Evolutionary conservation across 2,797 vertebrate species (phyloP), one percentile per base, ranked within the genome.

Genomic region (Aplochiton taeniatus): DNA sequence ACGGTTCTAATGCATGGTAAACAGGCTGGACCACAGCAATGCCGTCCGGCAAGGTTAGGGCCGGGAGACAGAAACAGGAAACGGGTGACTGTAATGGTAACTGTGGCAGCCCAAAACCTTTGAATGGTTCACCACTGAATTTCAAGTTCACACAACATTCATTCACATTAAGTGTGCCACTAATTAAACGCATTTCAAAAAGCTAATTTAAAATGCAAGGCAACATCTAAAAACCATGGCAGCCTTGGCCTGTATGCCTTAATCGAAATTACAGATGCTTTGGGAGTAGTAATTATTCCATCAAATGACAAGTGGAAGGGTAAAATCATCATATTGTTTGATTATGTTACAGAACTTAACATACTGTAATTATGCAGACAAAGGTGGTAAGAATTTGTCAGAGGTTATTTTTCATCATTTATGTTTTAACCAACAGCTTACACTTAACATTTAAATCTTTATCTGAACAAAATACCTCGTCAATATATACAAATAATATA

Each of bases 11-110:
- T 58, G 69, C 70, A 50, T 17, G 12, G 52, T 52, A 74, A 81
- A 79, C 64, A 75, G 71, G 59, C 63, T 1, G 45, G 68, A 66
- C 67, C 62, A 63, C 52, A 62, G 65, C 42, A 56, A 16, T 76
- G 59, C 54, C 63, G 57, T 70, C 68, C 11, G 47, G 7, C 0
- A 41, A 63, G 49, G 20, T 42, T 49, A 4, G 10, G 31, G 54
- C 50, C 64, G 58, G 58, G 9, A 44, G 51, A 56, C 17, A 11
- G 1, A 52, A 54, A 41, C 46, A 9, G 11, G 47, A 59, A 50
- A 70, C 4, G 41, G 6, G 45, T 18, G 13, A 44, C 31, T 16
- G 19, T 52, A 13, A n/a, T 9, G 10, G 41, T 46, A 54, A 4
- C 8, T 9, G 16, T 8, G 43, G 0, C 45, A 16, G 46, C 11